A percentile compares a stretch with the other conserved stretches of the same genome.
Conservation (phyloP, 2,113 vertebrate genomes). For the Hylia prasina region DNA sequence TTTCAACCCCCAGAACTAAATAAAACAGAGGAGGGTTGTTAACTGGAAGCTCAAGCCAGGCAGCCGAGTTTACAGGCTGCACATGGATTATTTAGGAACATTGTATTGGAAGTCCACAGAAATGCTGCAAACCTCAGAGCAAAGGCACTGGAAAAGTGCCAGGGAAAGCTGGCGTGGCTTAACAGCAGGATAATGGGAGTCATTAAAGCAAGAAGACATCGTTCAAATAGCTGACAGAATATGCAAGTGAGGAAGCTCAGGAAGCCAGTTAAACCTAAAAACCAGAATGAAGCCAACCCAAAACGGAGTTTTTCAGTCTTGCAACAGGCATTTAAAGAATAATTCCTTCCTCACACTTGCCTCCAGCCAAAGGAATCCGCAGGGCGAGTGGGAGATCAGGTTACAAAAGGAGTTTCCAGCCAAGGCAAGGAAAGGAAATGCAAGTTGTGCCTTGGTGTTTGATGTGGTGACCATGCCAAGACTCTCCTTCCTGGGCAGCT, state of each 20-base stretch:
- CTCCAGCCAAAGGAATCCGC: neutral
- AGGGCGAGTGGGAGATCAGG: neutral
- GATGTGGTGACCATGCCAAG: neutral
- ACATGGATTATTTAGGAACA: neutral
- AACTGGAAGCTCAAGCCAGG: neutral
- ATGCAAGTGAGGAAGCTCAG: neutral
- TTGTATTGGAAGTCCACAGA: neutral
- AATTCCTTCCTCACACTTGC: neutral
- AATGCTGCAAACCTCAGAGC: neutral
- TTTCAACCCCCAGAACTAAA: neutral
- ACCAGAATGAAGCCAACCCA: neutral
- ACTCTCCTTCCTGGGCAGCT: neutral
- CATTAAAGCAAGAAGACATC: neutral
- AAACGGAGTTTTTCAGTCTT: neutral
- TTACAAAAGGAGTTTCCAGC: conserved; percentile 17
- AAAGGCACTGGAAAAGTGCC: neutral
- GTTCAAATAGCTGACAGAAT: neutral
- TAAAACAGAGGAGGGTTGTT: neutral
- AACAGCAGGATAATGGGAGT: neutral
- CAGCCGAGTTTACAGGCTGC: neutral
- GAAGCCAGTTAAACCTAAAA: neutral
- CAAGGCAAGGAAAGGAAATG: neutral
- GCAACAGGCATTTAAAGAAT: neutral
- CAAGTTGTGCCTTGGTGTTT: neutral
- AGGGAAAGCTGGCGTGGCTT: neutral